A percentile compares a stretch with the other conserved stretches of the same genome.
Conservation (phyloP, 2,888 invertebrate species). For the Proisotoma minuta region DNA sequence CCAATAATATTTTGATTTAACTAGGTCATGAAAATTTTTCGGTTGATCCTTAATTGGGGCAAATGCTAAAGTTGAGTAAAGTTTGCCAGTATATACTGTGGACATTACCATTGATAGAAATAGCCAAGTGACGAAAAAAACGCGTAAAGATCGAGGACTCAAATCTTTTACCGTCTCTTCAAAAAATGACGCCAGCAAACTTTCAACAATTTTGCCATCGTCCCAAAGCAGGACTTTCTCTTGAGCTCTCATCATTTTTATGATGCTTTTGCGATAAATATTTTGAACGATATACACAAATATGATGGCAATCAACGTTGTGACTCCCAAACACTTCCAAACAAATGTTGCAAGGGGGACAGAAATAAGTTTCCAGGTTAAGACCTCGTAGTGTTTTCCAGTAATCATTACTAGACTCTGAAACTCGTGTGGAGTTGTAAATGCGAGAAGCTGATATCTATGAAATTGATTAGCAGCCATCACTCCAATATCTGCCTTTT, state of each 20-base stretch:
- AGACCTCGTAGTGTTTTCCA: constrained; percentile 17
- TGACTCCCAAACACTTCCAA: not conserved
- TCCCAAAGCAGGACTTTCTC: not conserved
- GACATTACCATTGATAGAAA: constrained; percentile 18
- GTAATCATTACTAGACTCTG: constrained; percentile 26
- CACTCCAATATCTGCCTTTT: constrained; percentile 22
- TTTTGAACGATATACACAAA: not conserved
- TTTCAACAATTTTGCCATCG: constrained; percentile 1
- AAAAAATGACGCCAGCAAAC: constrained; percentile 12
- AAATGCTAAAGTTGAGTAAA: constrained; percentile 22
- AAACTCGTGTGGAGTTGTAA: constrained; percentile 20
- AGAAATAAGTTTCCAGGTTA: not conserved
- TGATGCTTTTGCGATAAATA: not conserved
- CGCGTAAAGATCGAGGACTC: not conserved
- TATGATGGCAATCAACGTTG: not conserved
- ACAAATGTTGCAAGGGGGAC: not conserved
- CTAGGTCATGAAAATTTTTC: constrained; percentile 22
- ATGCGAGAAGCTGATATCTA: constrained; percentile 19
- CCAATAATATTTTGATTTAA: constrained; percentile 14
- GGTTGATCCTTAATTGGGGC: constrained; percentile 16
- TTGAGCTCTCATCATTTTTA: not conserved
- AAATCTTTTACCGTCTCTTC: constrained; percentile 12
- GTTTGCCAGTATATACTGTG: constrained; percentile 17
- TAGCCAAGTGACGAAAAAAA: constrained; percentile 13
- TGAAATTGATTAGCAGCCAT: constrained; percentile 16